A percentile compares a stretch with the other conserved stretches of the same genome.
Conservation (phyloP, 2,888 invertebrate species). For the Melieria picta region DNA sequence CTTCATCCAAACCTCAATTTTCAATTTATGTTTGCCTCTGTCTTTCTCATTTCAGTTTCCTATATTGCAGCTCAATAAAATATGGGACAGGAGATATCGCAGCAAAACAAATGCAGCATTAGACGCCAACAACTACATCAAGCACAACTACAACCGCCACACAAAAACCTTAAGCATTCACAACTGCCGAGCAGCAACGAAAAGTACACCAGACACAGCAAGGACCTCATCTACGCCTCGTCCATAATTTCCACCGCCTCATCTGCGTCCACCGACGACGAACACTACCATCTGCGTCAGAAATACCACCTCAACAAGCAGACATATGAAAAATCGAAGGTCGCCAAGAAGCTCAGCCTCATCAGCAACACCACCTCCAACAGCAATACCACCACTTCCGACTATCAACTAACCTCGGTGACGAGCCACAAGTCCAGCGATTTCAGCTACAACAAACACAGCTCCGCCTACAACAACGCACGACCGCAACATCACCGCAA, state of each 20-base stretch:
- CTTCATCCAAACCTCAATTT: neutral
- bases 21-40: slow-evolving; percentile 20
- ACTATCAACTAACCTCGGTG: no score
- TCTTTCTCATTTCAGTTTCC: slow-evolving; percentile 47
- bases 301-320: slow-evolving; percentile 57
- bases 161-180: slow-evolving; percentile 38
- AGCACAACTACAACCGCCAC: slow-evolving; percentile 41
- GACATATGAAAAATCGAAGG: slow-evolving; percentile 55
- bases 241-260: slow-evolving; percentile 53
- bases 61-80: slow-evolving; percentile 56
- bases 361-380: slow-evolving; percentile 37
- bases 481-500: slow-evolving; percentile 42
- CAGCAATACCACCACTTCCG: slow-evolving; percentile 17
- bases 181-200: slow-evolving; percentile 40
- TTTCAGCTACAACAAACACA: slow-evolving; percentile 12
- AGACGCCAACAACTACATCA: slow-evolving; percentile 41
- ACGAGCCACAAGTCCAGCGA: slow-evolving; percentile 9
- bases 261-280: slow-evolving; percentile 52
- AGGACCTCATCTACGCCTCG: slow-evolving; percentile 51
- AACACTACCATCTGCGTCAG: slow-evolving; percentile 54
- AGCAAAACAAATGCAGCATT: slow-evolving; percentile 57
- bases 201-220: slow-evolving; percentile 42
- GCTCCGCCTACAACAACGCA: slow-evolving; percentile 7
- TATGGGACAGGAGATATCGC: slow-evolving; percentile 68
- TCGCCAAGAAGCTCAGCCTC: slow-evolving; percentile 41